These are phyloP conservation scores for Gnathonemus longibarbis DNA, from an alignment of 2,113 vertebrate genomes.

Conservation along the genomic window DNA sequence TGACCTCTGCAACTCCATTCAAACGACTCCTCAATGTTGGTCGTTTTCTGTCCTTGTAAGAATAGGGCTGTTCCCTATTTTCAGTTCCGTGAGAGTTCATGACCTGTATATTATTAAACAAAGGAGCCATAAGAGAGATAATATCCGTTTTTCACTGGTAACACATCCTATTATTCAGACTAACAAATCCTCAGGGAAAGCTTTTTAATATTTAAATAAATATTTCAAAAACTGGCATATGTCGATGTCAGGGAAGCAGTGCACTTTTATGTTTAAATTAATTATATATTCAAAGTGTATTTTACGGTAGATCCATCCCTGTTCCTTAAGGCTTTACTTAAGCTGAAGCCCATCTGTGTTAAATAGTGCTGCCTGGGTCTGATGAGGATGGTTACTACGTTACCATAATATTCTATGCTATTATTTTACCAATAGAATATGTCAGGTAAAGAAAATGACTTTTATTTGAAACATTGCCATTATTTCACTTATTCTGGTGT, in stretches of 20 bases:
- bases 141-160: background rate
- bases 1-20: background rate
- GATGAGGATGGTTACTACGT: background rate
- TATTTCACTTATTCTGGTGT: background rate
- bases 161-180: background rate
- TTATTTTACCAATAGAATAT: background rate
- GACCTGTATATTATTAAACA: background rate
- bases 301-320: background rate
- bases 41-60: background rate
- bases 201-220: background rate
- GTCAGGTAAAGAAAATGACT: background rate
- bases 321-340: background rate
- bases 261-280: background rate
- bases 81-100: background rate
- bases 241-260: background rate
- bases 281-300: background rate
- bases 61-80: background rate
- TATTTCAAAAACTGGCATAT: background rate
- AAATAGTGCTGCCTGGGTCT: background rate
- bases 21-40: background rate
- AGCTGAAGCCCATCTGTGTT: background rate
- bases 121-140: background rate
- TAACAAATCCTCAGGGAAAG: background rate
- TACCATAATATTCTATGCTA: background rate
- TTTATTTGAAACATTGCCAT: background rate